Evolutionary conservation across 2,888 invertebrate species (phyloP), one percentile per base, ranked within the genome.

Genomic region (Archips crataeganus): DNA sequence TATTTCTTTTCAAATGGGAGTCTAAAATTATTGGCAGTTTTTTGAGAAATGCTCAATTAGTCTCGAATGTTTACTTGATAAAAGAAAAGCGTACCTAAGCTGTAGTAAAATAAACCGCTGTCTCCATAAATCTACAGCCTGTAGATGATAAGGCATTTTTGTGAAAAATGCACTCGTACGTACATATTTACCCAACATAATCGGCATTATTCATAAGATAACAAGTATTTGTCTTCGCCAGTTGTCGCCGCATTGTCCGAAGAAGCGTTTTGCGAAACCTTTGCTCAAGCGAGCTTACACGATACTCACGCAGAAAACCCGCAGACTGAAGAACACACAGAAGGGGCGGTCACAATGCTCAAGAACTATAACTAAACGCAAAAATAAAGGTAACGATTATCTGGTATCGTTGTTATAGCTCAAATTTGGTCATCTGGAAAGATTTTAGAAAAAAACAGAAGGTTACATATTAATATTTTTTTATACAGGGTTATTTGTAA

Each of bases 131-230:
- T 82, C 71, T 75, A 82, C 93, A 90, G 59, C 84, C 91, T 93
- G 90, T 93, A 85, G 83, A 86, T 79, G 84, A 88, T 86, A 88
- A 88, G 85, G 78, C 85, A 64, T 73, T 74, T 89, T 90, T 80
- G 86, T 91, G 90, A 92, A 93, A 93, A 94, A 92, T 90, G 89
- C 90, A 92, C 82, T 87, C 77, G 81, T 85, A 86, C 87, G 89
- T 87, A 87, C 85, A 84, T 93, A 91, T 94, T 94, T 93, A 85
- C 89, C 80, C 87, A 92, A 91, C 86, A 92, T 93, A 91, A 93
- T 93, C 94, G 92, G 91, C 91, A 93, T 94, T 93, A 94, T 94
- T 94, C 94, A 94, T 93, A 93, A 90, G 93, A 94, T 94, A 94
- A 91, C 92, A 85, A 89, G 90, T 94, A 86, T 93, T 94, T 94